Base-by-base conservation (phyloP, 2,113 vertebrate species). In the Calyptommatus sinebrachiatus region DNA sequence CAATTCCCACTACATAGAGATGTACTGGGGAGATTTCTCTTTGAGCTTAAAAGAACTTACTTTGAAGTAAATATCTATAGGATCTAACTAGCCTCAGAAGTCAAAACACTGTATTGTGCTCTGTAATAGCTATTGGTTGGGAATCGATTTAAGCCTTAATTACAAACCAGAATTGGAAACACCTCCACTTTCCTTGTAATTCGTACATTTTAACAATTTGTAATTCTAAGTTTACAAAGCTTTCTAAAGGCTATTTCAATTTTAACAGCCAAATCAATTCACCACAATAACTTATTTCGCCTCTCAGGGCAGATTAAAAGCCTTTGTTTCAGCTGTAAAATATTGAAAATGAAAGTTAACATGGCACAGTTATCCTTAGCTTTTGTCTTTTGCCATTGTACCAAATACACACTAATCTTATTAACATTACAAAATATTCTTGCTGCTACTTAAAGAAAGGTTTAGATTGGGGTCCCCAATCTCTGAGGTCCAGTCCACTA, bases 221-320 rank as follows among this genome's bases (percentile, higher is more conserved):
- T 81, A 76, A 60, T 63, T 84, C 76, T 65, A 60, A 84, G 65
- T 16, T 67, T 82, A 79, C 11, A 73, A 2, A 83, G 11, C 2
- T 67, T 26, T 24, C 71, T 5, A 31, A 81, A 68, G 80, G 79
- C 22, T 29, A 65, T 86, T 91, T 91, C 81, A n/a, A 83, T 89
- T 90, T 85, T 85, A 84, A 81, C 71, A 88, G 82, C 57, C n/a
- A 90, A 85, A 84, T 87, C 70, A 77, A 29, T n/a, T 82, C 57
- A 45, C 77, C 78, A 72, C 6, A 8, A 53, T 66, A 79, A 1
- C 41, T 89, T 86, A 73, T 78, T 72, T 88, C 88, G 88, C 46
- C 86, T 88, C 76, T 73, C n/a, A 71, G 41, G 69, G 89, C 83
- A 77, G 82, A 83, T 78, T 3, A 71, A 88, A 77, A 18, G 71